Evolutionary conservation across 37 sponge, comb jelly and placozoan genomes (phyloP), one percentile per base, ranked within the genome.

Genomic region (Ephydatia muelleri): DNA sequence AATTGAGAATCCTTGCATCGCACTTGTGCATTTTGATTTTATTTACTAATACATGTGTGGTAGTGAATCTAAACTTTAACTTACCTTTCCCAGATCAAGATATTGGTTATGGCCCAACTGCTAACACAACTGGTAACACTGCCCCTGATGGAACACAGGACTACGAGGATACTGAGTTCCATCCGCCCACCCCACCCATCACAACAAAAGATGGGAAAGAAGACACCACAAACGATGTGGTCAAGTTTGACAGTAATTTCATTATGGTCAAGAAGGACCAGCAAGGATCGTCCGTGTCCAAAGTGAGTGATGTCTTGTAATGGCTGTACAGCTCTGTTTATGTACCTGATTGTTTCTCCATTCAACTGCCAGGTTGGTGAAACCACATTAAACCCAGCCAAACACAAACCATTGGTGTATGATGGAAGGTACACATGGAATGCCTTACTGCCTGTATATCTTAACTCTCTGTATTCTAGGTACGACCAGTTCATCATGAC

Each of bases 101-200:
- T 30, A 83, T 88, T 0, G 89, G 89, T 2, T 88, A 88, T 79
- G 89, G 89, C 13, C 89, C 89, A 25, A 43, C 78, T 1, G 1
- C 83, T 12, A 68, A 38, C 13, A 38, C 26, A 3, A 38, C 6
- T 37, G 76, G 38, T 36, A 37, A 21, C 39, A 66, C 30, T 40
- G 78, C 39, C 25, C 21, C 28, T 5, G 33, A 26, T 26, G n/a
- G 32, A 1, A 49, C 37, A 28, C 29, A 29, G 70, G 66, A 32
- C 25, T 27, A 57, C 23, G 70, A 77, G 25, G 73, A 88, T 1
- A 28, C 65, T 13, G 78, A 65, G 35, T 79, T 83, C 75, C 89
- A 88, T 26, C 91, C 86, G 12, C 91, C 77, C 5, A 78, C 91
- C 64, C 91, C 91, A 30, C 91, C 91, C 49, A 31, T 85, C 33